A percentile compares a stretch with the other conserved stretches of the same genome.
Evolutionary conservation across 2,888 invertebrate genomes (phyloP).

Genomic region (Alloplasta piceator): DNA sequence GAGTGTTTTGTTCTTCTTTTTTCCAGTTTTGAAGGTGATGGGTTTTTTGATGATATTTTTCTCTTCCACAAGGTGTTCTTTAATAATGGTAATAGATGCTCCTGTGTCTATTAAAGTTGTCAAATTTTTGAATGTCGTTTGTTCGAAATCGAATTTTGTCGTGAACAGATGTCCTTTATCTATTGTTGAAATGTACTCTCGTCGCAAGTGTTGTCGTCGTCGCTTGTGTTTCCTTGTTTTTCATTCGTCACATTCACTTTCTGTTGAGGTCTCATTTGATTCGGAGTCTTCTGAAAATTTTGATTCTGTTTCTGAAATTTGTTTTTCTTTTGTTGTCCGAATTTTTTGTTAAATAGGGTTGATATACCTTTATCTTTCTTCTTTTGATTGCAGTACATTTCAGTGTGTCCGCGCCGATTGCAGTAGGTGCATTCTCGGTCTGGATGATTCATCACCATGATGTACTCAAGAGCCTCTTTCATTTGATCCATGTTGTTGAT

Average conservation of each 20-base stretch:
- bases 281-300: constrained; percentile 32
- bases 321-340: constrained; percentile 15
- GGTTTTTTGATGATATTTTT: constrained; percentile 47
- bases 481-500: constrained; percentile 33
- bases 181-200: constrained; percentile 49
- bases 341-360: constrained; percentile 42
- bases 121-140: constrained; percentile 31
- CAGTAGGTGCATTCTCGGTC: constrained; percentile 44
- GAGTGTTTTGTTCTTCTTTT: constrained; percentile 36
- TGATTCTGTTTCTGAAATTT: constrained; percentile 7
- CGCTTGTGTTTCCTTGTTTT: constrained; percentile 34
- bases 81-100: constrained; percentile 47
- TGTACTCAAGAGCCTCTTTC: constrained; percentile 31
- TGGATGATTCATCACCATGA: constrained; percentile 50
- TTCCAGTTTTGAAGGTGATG: constrained; percentile 41
- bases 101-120: constrained; percentile 45
- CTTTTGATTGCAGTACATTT: constrained; percentile 43
- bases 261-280: constrained; percentile 48
- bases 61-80: constrained; percentile 38
- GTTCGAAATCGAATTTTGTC: constrained; percentile 32
- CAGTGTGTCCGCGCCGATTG: constrained; percentile 36
- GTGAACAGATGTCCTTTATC: constrained; percentile 41
- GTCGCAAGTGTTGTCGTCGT: constrained; percentile 34
- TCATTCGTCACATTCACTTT: constrained; percentile 31
- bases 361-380: constrained; percentile 48